Evolutionary conservation across 2,888 invertebrate species (phyloP), one percentile per base, ranked within the genome.

Genomic region (Hemicrepidius hirtus): DNA sequence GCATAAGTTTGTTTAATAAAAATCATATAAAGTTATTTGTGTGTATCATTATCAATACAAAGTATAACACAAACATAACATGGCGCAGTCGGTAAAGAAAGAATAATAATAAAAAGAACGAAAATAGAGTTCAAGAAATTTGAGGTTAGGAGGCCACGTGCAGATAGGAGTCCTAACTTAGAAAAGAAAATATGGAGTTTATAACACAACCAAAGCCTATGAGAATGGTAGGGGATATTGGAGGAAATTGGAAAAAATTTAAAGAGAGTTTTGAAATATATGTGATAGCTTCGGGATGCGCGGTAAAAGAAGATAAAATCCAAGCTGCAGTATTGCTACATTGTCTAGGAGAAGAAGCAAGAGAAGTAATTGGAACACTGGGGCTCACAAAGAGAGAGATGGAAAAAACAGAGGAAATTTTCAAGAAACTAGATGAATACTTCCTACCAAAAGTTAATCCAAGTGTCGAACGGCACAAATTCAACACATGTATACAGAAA

Each of bases 181-280:
- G 6, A 28, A 28, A 28, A 28, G 28, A 3, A 37, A n/a, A 57
- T 12, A 73, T 75, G 71, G 67, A 73, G 40, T 66, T 55, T 32
- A 49, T 75, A 1, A 32, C 68, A 37, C 71, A 73, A 59, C 73
- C 75, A 24, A 76, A 76, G 40, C 68, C 68, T 10, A 72, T 75
- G 77, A 7, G 6, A n/a, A 68, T 77, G 74, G 62, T 63, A 16
- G 77, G 77, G 2, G 75, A 76, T 41, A n/a, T 74, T n/a, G 66
- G 62, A 1, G n/a, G 24, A n/a, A 76, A 77, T 21, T 77, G 74
- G 66, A 62, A 67, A 13, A 75, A 76, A 28, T 77, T n/a, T n/a
- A n/a, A n/a, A n/a, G n/a, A n/a, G n/a, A n/a, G n/a, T n/a, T n/a
- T n/a, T n/a, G n/a, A n/a, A 24, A 35, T 75, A 40, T 76, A 60